Evolutionary conservation across 2,797 vertebrate genomes (phyloP).

Genomic region (Ciconia nigra): DNA sequence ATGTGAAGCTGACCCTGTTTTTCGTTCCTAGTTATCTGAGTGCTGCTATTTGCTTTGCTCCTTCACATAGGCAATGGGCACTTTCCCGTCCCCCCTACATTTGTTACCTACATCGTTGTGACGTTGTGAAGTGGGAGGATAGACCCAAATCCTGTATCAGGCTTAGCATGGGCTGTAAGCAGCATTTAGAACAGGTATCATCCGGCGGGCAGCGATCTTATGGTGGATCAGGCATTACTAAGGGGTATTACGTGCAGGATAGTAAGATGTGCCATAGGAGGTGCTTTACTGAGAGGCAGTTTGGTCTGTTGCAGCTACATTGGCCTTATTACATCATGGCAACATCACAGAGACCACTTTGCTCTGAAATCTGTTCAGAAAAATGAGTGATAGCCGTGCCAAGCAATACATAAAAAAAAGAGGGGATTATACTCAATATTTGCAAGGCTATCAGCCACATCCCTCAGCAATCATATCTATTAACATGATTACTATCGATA

Average conservation of each 20-base stretch:
- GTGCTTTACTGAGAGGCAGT: background rate
- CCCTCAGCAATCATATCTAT: background rate
- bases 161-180: background rate
- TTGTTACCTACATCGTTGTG: background rate
- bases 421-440: background rate
- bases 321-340: background rate
- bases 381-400: background rate
- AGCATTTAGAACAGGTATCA: background rate
- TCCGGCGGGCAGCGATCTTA: background rate
- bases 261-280: background rate
- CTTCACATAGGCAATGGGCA: background rate
- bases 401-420: background rate
- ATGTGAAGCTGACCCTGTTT: background rate
- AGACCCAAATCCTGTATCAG: background rate
- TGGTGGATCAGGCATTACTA: background rate
- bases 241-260: background rate
- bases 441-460: background rate
- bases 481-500: background rate
- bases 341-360: background rate
- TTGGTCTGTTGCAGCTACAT: background rate
- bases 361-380: background rate
- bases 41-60: background rate
- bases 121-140: background rate
- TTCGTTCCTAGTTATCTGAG: background rate
- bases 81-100: background rate